Conservation (phyloP, 2,113 vertebrate species). For the Triplophysa rosa region DNA sequence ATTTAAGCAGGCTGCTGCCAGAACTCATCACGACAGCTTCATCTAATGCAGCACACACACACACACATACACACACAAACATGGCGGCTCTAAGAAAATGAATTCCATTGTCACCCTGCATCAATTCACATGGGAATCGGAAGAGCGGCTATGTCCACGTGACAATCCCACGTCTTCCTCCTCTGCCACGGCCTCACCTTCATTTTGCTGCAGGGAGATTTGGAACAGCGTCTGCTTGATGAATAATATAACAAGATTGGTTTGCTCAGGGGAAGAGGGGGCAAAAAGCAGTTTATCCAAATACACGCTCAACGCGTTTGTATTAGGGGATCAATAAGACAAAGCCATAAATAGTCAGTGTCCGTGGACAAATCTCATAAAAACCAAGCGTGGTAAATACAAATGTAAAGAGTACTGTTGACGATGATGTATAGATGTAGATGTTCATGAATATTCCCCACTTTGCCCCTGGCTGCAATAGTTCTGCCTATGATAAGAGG, state of each 20-base stretch:
- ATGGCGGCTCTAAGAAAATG: slow-evolving; percentile 50
- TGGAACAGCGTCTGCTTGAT: slow-evolving; percentile 50
- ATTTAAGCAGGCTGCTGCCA: slow-evolving; percentile 58
- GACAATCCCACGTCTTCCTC: slow-evolving; percentile 54
- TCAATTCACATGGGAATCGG: slow-evolving; percentile 55
- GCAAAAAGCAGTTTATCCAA: slow-evolving; percentile 38
- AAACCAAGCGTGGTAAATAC: slow-evolving; percentile 27
- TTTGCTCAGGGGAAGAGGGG: slow-evolving; percentile 43
- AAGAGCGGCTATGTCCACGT: slow-evolving; percentile 48
- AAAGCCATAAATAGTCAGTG: slow-evolving; percentile 42
- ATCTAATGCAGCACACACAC: slow-evolving; percentile 42
- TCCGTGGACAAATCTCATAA: slow-evolving; percentile 38
- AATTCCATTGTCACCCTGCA: slow-evolving; percentile 56
- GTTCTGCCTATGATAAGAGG: background rate
- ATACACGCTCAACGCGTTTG: slow-evolving; percentile 28
- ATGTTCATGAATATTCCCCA: slow-evolving; percentile 29
- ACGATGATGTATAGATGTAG: slow-evolving; percentile 47
- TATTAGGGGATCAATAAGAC: slow-evolving; percentile 41
- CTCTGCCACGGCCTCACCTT: slow-evolving; percentile 28
- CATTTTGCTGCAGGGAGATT: slow-evolving; percentile 58
- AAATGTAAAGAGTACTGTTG: background rate
- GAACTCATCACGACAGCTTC: slow-evolving; percentile 61
- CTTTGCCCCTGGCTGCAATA: background rate
- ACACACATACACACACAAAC: slow-evolving; percentile 38
- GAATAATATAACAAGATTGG: slow-evolving; percentile 58